phyloP scores from a whole-genome alignment of 1,140 invertebrate genomes.

The Drosophila paulistorum region DNA sequence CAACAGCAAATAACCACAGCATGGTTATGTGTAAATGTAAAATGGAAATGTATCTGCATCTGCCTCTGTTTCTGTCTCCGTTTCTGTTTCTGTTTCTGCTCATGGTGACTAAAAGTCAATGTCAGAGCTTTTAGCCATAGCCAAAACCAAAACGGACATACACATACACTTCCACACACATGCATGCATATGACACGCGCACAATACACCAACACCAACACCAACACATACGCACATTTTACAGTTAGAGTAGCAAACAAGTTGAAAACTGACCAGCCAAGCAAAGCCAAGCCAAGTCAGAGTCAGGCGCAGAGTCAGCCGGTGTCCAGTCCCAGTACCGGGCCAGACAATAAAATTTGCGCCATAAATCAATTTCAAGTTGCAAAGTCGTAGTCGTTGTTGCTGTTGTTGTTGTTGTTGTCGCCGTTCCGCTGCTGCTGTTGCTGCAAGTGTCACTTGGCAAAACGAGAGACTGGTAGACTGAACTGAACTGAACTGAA shows the following conservation, averaged over 20 bases:
- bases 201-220: constrained; percentile 49
- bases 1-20: background rate
- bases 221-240: constrained; percentile 67
- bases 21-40: background rate
- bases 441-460: constrained; percentile 65
- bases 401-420: constrained; percentile 27
- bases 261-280: constrained; percentile 56
- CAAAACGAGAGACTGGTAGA: constrained; percentile 36
- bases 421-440: constrained; percentile 45
- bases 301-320: constrained; percentile 6
- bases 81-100: background rate
- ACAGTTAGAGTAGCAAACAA: constrained; percentile 72
- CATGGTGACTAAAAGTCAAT: constrained; percentile 42
- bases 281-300: constrained; percentile 6
- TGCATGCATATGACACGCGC: constrained; percentile 57
- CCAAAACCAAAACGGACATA: constrained; percentile 1
- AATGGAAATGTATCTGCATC: background rate
- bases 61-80: background rate
- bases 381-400: constrained; percentile 65
- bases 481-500: constrained; percentile 47
- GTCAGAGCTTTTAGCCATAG: constrained; percentile 29
- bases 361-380: constrained; percentile 79
- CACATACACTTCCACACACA: constrained; percentile 13
- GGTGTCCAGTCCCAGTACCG: constrained; percentile 47
- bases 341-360: constrained; percentile 77